phyloP scores from a whole-genome alignment of 2,113 vertebrate genomes.

The Emberiza fucata region DNA sequence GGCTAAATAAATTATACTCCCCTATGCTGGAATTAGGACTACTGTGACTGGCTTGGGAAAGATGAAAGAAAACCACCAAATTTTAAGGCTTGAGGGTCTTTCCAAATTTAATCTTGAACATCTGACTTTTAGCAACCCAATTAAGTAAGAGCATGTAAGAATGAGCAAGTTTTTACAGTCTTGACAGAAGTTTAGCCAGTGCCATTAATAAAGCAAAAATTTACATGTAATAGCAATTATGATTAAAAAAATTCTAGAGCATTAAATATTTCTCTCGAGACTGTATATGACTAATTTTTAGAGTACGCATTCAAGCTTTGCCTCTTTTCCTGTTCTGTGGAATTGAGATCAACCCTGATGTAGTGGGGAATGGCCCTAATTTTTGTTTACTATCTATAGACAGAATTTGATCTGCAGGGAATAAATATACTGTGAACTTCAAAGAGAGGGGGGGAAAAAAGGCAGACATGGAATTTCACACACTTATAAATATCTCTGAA shows the following conservation, averaged over 20 bases:
- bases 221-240: not conserved
- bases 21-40: not conserved
- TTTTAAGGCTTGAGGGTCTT: not conserved
- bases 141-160: not conserved
- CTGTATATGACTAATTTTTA: not conserved
- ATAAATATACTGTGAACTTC: not conserved
- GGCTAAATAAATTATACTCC: not conserved
- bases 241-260: not conserved
- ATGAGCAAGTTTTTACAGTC: not conserved
- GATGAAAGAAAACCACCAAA: not conserved
- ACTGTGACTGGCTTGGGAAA: not conserved
- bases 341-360: slow-evolving; percentile 5
- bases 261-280: not conserved
- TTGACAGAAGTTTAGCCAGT: not conserved
- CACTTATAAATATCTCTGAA: slow-evolving; percentile 40
- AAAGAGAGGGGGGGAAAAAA: not conserved
- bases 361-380: not conserved
- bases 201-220: not conserved
- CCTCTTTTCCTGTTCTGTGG: not conserved
- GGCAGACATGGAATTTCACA: not conserved
- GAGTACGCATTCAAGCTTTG: not conserved
- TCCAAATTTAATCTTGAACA: not conserved
- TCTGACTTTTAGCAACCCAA: not conserved
- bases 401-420: slow-evolving; percentile 33
- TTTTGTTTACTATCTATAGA: slow-evolving; percentile 11